These are phyloP conservation scores for Pardalotus punctatus DNA, from an alignment of 2,113 vertebrate genomes.

Conservation along the genomic window DNA sequence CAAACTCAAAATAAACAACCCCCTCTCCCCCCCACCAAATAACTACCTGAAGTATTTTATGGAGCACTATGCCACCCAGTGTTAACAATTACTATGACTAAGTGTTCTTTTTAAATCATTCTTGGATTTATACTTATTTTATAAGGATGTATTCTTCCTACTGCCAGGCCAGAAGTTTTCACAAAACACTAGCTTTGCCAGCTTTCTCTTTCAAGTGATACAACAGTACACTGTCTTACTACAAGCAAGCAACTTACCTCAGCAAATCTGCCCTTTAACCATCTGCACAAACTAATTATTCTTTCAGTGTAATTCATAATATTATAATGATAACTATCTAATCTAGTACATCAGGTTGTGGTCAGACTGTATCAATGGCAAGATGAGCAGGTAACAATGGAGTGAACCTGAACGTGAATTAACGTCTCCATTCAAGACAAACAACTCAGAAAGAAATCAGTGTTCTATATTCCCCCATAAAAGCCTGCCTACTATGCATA, in stretches of 20 bases:
- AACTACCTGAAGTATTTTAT: not conserved
- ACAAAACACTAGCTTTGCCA: not conserved
- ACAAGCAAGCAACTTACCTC: not conserved
- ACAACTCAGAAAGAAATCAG: not conserved
- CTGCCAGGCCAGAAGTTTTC: not conserved
- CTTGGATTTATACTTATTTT: not conserved
- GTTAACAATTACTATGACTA: not conserved
- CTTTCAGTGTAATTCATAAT: not conserved
- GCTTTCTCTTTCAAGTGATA: not conserved
- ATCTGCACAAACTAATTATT: not conserved
- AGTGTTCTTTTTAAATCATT: not conserved
- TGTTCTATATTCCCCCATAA: not conserved
- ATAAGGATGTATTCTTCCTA: not conserved
- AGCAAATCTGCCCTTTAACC: not conserved
- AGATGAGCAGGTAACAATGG: not conserved
- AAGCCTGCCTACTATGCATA: not conserved
- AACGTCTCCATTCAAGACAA: not conserved
- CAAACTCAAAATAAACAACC: not conserved
- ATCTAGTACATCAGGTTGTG: not conserved
- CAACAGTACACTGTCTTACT: not conserved
- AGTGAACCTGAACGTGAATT: not conserved
- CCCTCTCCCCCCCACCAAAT: not conserved
- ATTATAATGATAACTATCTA: not conserved
- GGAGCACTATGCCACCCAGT: not conserved
- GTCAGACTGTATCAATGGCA: not conserved